Percentiles rank a stretch among this genome's conserved stretches.
Evolutionary conservation across 1,140 invertebrate species (phyloP).

Genomic region (Neodiprion pinetum): DNA sequence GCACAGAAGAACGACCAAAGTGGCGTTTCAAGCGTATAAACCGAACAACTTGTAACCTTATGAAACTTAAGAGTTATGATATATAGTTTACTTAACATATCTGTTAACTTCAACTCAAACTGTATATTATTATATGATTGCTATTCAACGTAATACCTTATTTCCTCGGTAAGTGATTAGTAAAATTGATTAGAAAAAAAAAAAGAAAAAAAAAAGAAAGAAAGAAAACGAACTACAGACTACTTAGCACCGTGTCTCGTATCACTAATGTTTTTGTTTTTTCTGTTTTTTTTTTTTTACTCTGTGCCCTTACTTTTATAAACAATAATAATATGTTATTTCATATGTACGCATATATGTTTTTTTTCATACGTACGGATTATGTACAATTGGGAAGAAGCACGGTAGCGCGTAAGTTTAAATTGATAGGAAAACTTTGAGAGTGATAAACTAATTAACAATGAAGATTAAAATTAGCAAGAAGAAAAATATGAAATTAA

Average conservation of each 20-base stretch:
- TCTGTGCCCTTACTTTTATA: too few relatives aligned
- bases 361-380: too few relatives aligned
- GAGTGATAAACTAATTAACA: too few relatives aligned
- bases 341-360: too few relatives aligned
- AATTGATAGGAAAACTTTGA: too few relatives aligned
- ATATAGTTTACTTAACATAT: neutral
- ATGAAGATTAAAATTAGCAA: too few relatives aligned
- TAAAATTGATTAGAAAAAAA: conserved; percentile 9
- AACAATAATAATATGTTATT: too few relatives aligned
- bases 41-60: conserved; percentile 1
- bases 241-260: conserved; percentile 48
- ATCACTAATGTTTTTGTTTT: conserved; percentile 34
- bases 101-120: neutral
- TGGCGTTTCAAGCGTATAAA: conserved; percentile 1
- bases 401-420: too few relatives aligned
- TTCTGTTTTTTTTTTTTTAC: conserved; percentile 7
- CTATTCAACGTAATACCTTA: too few relatives aligned
- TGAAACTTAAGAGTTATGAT: neutral
- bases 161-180: too few relatives aligned
- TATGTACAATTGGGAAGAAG: too few relatives aligned
- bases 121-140: neutral
- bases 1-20: neutral
- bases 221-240: conserved; percentile 23
- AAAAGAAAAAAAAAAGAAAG: conserved; percentile 28
- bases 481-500: too few relatives aligned